Conservation (phyloP, 2,888 invertebrate genomes). For the Lathronympha strigana region DNA sequence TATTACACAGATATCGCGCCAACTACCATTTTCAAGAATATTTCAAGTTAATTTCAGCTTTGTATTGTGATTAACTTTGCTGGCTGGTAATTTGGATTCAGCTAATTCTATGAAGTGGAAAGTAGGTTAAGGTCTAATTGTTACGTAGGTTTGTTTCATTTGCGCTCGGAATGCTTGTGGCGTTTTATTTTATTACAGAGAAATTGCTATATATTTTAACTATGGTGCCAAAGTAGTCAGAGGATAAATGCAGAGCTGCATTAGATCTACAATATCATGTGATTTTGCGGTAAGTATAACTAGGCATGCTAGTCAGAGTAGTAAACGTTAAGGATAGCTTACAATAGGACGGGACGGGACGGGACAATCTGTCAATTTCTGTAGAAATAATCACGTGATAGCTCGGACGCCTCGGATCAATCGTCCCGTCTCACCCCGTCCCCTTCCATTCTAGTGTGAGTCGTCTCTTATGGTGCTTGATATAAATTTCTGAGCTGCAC, state of each 20-base stretch:
- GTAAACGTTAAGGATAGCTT: too few relatives aligned
- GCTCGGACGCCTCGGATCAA: too few relatives aligned
- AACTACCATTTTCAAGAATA: slow-evolving; percentile 30
- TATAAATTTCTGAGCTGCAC: too few relatives aligned
- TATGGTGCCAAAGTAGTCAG: background rate
- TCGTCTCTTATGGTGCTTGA: too few relatives aligned
- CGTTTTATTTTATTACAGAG: background rate
- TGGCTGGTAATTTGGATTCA: slow-evolving; percentile 7
- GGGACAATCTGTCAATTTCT: too few relatives aligned
- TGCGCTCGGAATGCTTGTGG: background rate
- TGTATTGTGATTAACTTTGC: slow-evolving; percentile 13
- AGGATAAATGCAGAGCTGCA: background rate
- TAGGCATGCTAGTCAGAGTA: too few relatives aligned
- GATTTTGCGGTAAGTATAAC: background rate
- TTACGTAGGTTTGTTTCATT: slow-evolving; percentile 13
- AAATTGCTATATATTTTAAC: background rate
- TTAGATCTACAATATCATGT: background rate
- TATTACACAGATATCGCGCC: slow-evolving; percentile 27
- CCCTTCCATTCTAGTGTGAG: too few relatives aligned
- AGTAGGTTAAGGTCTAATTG: slow-evolving; percentile 15
- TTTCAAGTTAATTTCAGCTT: slow-evolving; percentile 25
- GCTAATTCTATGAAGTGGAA: slow-evolving; percentile 24
- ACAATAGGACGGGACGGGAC: too few relatives aligned
- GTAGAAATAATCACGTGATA: too few relatives aligned
- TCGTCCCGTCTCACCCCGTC: too few relatives aligned